Conservation (phyloP, 2,113 vertebrate species). For the Corvus moneduloides region DNA sequence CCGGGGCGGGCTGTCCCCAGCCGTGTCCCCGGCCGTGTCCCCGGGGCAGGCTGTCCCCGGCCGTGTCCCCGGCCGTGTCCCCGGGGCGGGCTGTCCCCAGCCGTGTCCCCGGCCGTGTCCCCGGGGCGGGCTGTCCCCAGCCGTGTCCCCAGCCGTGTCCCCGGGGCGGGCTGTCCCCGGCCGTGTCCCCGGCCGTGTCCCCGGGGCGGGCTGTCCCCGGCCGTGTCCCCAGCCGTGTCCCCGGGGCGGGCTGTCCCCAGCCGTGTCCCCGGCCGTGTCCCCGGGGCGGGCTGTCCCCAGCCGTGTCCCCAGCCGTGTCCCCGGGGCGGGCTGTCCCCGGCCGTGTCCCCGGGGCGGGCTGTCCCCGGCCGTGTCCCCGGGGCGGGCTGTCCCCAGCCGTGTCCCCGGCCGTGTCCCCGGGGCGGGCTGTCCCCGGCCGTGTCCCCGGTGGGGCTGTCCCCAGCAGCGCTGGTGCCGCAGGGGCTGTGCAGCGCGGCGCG, state of each 20-base stretch:
- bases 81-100: not conserved
- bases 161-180: no score
- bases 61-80: no score
- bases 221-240: not conserved
- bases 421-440: not conserved
- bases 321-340: not conserved
- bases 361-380: not conserved
- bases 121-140: not conserved
- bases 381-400: not conserved
- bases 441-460: not conserved
- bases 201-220: not conserved
- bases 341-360: no score
- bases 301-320: not conserved
- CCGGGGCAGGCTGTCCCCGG: not conserved
- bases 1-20: not conserved
- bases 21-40: not conserved
- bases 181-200: not conserved
- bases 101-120: not conserved
- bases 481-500: no score
- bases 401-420: not conserved
- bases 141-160: not conserved
- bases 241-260: not conserved
- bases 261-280: not conserved
- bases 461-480: not conserved
- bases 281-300: not conserved